phyloP scores from a whole-genome alignment of 1,140 invertebrate species.

The Drosophila persimilis region DNA sequence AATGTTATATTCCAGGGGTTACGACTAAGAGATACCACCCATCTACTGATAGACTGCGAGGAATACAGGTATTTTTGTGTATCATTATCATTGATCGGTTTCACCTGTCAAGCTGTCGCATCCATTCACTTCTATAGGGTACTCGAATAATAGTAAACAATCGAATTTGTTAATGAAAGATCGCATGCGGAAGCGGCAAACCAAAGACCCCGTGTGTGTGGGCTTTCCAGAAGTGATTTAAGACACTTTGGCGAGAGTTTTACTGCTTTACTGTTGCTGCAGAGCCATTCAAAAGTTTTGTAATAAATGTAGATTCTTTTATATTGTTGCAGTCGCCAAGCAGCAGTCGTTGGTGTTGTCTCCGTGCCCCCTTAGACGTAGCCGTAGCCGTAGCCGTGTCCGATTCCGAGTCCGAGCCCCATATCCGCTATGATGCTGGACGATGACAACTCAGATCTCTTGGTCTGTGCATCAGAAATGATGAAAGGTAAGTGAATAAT shows the following conservation, averaged over 20 bases:
- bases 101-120: no score
- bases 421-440: constrained; percentile 70
- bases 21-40: constrained; percentile 6
- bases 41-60: not conserved
- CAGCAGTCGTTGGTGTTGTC: constrained; percentile 27
- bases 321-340: constrained; percentile 48
- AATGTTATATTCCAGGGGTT: constrained; percentile 8
- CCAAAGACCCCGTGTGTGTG: constrained; percentile 19
- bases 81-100: no score
- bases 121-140: no score
- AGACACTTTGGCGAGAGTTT: constrained; percentile 10
- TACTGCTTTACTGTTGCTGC: constrained; percentile 8
- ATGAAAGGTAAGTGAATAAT: constrained; percentile 60
- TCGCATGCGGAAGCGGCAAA: constrained; percentile 32
- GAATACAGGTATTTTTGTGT: not conserved
- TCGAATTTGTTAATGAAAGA: constrained; percentile 16
- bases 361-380: not conserved
- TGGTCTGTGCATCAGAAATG: constrained; percentile 79
- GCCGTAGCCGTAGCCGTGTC: constrained; percentile 9
- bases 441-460: constrained; percentile 78
- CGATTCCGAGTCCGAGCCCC: constrained; percentile 1
- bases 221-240: constrained; percentile 18
- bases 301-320: constrained; percentile 19
- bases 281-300: constrained; percentile 1
- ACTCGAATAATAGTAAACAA: constrained; percentile 3